These are phyloP conservation scores for Ranitomeya variabilis DNA, from an alignment of 2,113 vertebrate species.

Conservation along the genomic window DNA sequence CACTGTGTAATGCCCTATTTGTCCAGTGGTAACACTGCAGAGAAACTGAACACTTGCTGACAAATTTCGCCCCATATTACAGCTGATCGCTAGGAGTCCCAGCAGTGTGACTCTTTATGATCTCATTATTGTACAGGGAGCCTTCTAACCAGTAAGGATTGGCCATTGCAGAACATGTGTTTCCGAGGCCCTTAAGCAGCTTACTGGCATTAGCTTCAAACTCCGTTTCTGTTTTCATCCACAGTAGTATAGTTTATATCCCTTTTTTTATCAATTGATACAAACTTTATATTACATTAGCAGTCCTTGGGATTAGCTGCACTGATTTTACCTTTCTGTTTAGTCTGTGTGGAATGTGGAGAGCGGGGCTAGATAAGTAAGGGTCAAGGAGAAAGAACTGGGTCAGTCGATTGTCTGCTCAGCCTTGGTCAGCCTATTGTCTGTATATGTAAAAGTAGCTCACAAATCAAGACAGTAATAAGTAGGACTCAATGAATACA, in stretches of 20 bases:
- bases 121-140: no score
- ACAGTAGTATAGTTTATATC: neutral
- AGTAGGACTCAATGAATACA: constrained; percentile 6
- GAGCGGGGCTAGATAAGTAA: neutral
- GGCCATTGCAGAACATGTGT: no score
- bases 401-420: constrained; percentile 25
- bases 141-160: no score
- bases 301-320: constrained; percentile 8
- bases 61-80: no score
- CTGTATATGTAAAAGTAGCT: neutral
- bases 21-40: no score
- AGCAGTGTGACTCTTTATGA: no score
- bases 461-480: constrained; percentile 26
- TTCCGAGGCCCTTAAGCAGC: no score
- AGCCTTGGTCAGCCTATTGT: constrained; percentile 18
- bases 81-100: no score
- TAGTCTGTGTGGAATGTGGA: neutral
- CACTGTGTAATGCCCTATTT: no score
- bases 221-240: neutral
- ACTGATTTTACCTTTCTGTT: constrained; percentile 16
- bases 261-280: neutral
- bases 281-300: neutral
- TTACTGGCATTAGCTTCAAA: no score
- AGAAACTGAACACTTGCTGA: no score
- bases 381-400: constrained; percentile 24